Evolutionary conservation across 1,140 invertebrate genomes (phyloP), one percentile per base, ranked within the genome.

Genomic region (Polypedilum vanderplanki): DNA sequence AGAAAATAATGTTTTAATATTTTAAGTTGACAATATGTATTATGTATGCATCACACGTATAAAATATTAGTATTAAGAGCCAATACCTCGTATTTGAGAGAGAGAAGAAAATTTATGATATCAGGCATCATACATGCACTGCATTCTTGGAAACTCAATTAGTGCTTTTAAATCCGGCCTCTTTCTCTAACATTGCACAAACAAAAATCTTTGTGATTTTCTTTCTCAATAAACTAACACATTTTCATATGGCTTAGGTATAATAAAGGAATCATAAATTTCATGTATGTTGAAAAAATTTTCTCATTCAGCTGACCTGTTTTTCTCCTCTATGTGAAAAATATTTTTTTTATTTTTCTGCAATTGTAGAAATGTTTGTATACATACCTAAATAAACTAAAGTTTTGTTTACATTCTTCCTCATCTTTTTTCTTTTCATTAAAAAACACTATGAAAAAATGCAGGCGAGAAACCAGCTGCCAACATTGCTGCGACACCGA

Each of bases 401-500:
- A 7, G 20, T 18, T 20, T 22, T 18, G 7, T 70, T 70, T 70
- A 18, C 65, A 70, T 70, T 70, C 20, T 70, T 70, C 18, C 20
- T 70, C 18, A 22, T 70, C 10, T 18, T 18, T 18, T 22, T 20
- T 70, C 65, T 22, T 70, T 57, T 33, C 46, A 57, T 57, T n/a
- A 57, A 57, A 12, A 57, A 57, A 57, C n/a, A 57, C 12, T 15
- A n/a, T n/a, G 8, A n/a, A n/a, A n/a, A 57, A 57, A 57, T 70
- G 65, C 65, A 70, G 65, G 65, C 65, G 65, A 70, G 20, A 70
- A 70, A 70, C 65, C 65, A 70, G 65, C 65, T 70, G 65, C 65
- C 4, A 70, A 70, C 10, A 70, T 70, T 70, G 65, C 65, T 22
- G 65, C 65, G 10, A 70, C 65, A 20, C 65, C 65, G 20, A 70